Evolutionary conservation across 2,797 vertebrate genomes (phyloP), one percentile per base, ranked within the genome.

Genomic region (Pseudopleuronectes americanus): DNA sequence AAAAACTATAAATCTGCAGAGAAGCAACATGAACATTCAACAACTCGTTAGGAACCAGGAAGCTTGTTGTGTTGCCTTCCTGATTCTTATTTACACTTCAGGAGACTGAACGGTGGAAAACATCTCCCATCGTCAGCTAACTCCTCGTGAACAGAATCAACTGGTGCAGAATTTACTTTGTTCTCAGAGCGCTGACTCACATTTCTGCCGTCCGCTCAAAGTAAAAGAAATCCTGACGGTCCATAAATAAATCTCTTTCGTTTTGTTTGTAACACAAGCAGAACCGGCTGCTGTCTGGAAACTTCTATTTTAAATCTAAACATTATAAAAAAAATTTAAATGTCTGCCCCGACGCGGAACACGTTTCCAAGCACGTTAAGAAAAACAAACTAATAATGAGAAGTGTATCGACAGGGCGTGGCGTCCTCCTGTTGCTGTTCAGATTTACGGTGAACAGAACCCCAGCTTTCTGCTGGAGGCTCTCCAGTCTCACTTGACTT

Each of bases 371-470:
- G 55, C 49, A 45, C 8, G 22, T 6, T 19, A 74, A 8, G 59
- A 70, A 63, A 57, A 21, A 8, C 38, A 51, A 57, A 57, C 8
- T 23, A 38, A 45, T 26, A 68, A 66, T 16, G 49, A 65, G 53
- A 62, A 41, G 58, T 17, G 16, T 21, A 53, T 55, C 0, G 14
- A 57, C 64, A 51, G 38, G 57, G 56, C 47, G 77, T n/a, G 68
- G 57, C 24, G 0, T 4, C 7, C 66, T 81, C 48, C 45, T n/a
- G 73, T 76, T 80, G 64, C 60, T 48, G 19, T 65, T 49, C 26
- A 52, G 65, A 83, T 84, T 82, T 68, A 80, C 66, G 57, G 63
- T 21, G n/a, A 52, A 74, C 56, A 61, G 65, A 66, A 72, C 54
- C n/a, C 22, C 64, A 21, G 57, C 52, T 72, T 55, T 36, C 77